Evolutionary conservation across 2,888 invertebrate species (phyloP).

Genomic region (Dusona sp.): DNA sequence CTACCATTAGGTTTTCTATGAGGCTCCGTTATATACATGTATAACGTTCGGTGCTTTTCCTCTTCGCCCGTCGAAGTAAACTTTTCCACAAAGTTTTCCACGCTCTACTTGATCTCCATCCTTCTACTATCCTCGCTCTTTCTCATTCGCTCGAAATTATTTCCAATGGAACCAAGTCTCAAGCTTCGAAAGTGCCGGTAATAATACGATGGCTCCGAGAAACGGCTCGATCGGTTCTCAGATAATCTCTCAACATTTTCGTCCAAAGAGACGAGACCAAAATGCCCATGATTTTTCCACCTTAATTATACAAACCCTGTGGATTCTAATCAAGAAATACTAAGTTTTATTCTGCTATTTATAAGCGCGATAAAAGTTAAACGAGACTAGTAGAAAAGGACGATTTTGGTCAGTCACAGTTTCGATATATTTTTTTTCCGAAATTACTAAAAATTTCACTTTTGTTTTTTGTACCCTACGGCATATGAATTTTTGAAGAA

Average conservation of each 20-base stretch:
- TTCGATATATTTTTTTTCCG: background rate
- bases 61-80: slow-evolving; percentile 49
- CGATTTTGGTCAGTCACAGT: background rate
- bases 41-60: slow-evolving; percentile 22
- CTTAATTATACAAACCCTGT: background rate
- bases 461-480: background rate
- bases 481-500: background rate
- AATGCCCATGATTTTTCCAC: slow-evolving; percentile 6
- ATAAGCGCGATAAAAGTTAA: background rate
- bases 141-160: slow-evolving; percentile 45
- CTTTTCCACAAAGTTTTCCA: slow-evolving; percentile 48
- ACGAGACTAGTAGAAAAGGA: slow-evolving; percentile 18
- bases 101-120: slow-evolving; percentile 30
- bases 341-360: background rate
- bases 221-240: slow-evolving; percentile 49
- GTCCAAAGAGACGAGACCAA: slow-evolving; percentile 5
- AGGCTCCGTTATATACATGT: background rate
- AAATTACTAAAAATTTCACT: background rate
- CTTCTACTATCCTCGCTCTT: slow-evolving; percentile 25
- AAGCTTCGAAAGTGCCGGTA: slow-evolving; percentile 33
- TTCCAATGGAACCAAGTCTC: slow-evolving; percentile 54
- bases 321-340: background rate
- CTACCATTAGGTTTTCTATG: slow-evolving; percentile 49
- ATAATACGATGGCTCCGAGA: slow-evolving; percentile 30
- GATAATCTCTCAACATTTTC: slow-evolving; percentile 50